Base-by-base conservation (phyloP, 2,888 invertebrate species). In the Salticus scenicus region DNA sequence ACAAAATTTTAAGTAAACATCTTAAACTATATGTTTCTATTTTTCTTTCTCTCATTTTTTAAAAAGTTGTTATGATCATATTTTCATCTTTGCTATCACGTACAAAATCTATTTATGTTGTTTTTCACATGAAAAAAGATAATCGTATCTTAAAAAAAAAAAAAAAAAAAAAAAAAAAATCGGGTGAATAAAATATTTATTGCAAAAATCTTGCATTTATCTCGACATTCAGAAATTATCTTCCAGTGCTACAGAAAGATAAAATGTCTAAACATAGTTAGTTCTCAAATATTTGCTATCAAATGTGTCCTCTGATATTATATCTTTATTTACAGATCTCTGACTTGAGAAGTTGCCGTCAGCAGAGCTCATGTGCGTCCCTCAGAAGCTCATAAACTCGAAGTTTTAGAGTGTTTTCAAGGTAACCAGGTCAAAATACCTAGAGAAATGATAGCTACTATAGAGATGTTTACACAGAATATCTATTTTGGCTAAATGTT, bases 191-290 rank as follows among this genome's bases (percentile, higher is more conserved):
- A n/a, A n/a, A n/a, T n/a, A n/a, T 47, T 17, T 2, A 10, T 14
- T 47, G 7, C 42, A 47, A 17, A 47, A 47, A 47, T 10, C 42
- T 47, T 47, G n/a, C 42, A 17, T 14, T 7, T 17, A 47, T 17
- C 17, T 10, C 10, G 17, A 47, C 17, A 12, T 17, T 14, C 2
- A 10, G 17, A 17, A 12, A 37, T 37, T 47, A 17, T 7, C 37
- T 17, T 2, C 7, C 24, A 57, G 57, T 24, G 5, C 24, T 5
- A 7, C 17, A 24, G 4, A 2, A n/a, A 7, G 57, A 57, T 57
- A 57, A 57, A 12, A 57, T 5, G 4, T 57, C 57, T 57, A 57
- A 57, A 57, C 57, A 57, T 57, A 57, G 57, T n/a, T n/a, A n/a
- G n/a, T 24, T 20, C 1, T 7, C 20, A 57, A 57, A 57, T 57